These are phyloP conservation scores for Myiothlypis coronata DNA, from an alignment of 2,797 vertebrate genomes.

Conservation along the genomic window DNA sequence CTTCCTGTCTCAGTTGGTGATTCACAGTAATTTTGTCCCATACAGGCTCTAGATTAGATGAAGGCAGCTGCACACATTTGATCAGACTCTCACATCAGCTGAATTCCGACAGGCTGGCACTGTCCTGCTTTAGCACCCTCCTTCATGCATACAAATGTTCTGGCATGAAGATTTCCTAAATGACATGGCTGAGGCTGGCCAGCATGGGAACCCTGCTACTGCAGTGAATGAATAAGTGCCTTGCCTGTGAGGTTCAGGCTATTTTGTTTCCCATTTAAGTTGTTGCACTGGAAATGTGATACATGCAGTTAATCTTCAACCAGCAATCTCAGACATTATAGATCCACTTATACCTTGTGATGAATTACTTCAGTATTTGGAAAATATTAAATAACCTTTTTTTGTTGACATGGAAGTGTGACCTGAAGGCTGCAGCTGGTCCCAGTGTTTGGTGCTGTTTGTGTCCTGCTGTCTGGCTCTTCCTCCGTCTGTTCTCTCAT, in stretches of 20 bases:
- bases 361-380: constrained; percentile 74
- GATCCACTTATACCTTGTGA: constrained; percentile 72
- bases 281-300: constrained; percentile 55
- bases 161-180: constrained; percentile 17
- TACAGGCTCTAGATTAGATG: neutral
- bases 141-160: constrained; percentile 1
- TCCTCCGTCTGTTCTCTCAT: constrained; percentile 23
- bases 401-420: constrained; percentile 65
- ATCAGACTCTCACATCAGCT: neutral
- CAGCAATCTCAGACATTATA: constrained; percentile 66
- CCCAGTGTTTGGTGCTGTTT: constrained; percentile 51
- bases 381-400: constrained; percentile 65
- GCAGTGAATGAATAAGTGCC: constrained; percentile 9
- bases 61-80: neutral
- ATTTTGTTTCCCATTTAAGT: constrained; percentile 32
- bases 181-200: neutral
- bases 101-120: neutral
- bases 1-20: neutral
- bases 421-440: constrained; percentile 73
- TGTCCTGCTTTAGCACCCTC: neutral
- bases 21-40: constrained; percentile 8
- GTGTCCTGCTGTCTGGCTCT: constrained; percentile 49
- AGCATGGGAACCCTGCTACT: constrained; percentile 46
- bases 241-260: neutral
- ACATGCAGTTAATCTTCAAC: constrained; percentile 69